Evolutionary conservation across 2,113 vertebrate species (phyloP), one percentile per base, ranked within the genome.

Genomic region (Pelusios castaneus): DNA sequence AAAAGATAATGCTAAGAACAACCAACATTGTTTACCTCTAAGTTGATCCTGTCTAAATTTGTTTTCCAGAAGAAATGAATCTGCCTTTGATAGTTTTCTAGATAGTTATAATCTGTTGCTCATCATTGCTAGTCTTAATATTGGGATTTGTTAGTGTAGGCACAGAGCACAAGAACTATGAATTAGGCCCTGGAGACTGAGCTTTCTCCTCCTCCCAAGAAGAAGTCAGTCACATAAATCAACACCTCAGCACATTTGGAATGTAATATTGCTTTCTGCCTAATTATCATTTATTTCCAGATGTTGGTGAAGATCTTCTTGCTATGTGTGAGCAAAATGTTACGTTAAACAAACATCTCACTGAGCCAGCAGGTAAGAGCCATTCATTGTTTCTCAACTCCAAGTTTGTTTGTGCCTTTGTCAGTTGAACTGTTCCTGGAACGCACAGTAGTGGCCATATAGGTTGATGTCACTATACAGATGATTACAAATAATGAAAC

Each of bases 271-370:
- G 6, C 2, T 85, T 77, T 87, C 8, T 52, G 12, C 83, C 29
- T 17, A 1, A 2, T 77, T 56, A 3, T 70, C 1, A 2, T 8
- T 91, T 91, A 70, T 94, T 98, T 98, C 3, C 98, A 99, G 99
- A 99, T 97, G 98, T 99, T 47, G 99, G 99, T 56, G 97, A 98
- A 49, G 99, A 99, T 95, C 98, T 99, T 43, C 96, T 99, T 56
- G 96, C 97, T 94, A 99, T 99, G 99, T 99, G 99, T 95, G 96
- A 98, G 80, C 98, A 95, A 89, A 99, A 99, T 60, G 55, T 99
- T 17, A 52, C 89, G 3, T 97, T 99, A 88, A 99, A 99, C 93
- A 97, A 95, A 84, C 98, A 98, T 91, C 92, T 99, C 91, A 90
- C 96, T 34, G 96, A 98, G 41, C 5, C 87, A 4, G 89, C 94